Percentiles rank a stretch among this genome's conserved stretches.
These are phyloP conservation scores for Stenopsyche tienmushanensis DNA, from an alignment of 1,140 invertebrate species.

Conservation along the genomic window DNA sequence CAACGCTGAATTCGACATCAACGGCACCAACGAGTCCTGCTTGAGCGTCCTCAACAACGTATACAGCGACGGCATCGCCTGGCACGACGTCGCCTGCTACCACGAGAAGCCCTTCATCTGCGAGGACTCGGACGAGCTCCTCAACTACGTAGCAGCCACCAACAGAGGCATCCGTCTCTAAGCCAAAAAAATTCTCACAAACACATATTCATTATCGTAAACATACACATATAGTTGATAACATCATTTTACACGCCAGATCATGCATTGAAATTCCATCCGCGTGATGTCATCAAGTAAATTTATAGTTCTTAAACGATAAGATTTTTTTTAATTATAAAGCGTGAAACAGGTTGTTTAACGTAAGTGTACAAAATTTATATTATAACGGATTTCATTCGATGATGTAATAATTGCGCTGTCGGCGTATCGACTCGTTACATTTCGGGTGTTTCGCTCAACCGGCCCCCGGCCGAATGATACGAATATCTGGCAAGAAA, in stretches of 20 bases:
- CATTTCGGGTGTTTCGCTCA: background rate
- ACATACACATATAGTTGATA: background rate
- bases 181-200: slow-evolving; percentile 41
- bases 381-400: background rate
- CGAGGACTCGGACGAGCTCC: slow-evolving; percentile 83
- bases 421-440: background rate
- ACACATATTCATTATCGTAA: background rate
- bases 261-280: slow-evolving; percentile 1
- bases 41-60: slow-evolving; percentile 85
- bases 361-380: slow-evolving; percentile 20
- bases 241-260: background rate
- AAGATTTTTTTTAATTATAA: slow-evolving; percentile 27
- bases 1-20: slow-evolving; percentile 90
- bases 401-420: background rate
- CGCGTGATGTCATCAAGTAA: slow-evolving; percentile 20
- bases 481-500: background rate
- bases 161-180: slow-evolving; percentile 78
- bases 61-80: slow-evolving; percentile 87
- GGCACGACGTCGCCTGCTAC: slow-evolving; percentile 92
- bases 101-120: slow-evolving; percentile 89
- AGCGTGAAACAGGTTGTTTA: slow-evolving; percentile 17
- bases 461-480: background rate
- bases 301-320: slow-evolving; percentile 16
- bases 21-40: slow-evolving; percentile 83
- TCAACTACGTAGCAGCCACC: slow-evolving; percentile 78